These are phyloP conservation scores for Neopipo cinnamomea DNA, from an alignment of 2,113 vertebrate species.

Conservation along the genomic window DNA sequence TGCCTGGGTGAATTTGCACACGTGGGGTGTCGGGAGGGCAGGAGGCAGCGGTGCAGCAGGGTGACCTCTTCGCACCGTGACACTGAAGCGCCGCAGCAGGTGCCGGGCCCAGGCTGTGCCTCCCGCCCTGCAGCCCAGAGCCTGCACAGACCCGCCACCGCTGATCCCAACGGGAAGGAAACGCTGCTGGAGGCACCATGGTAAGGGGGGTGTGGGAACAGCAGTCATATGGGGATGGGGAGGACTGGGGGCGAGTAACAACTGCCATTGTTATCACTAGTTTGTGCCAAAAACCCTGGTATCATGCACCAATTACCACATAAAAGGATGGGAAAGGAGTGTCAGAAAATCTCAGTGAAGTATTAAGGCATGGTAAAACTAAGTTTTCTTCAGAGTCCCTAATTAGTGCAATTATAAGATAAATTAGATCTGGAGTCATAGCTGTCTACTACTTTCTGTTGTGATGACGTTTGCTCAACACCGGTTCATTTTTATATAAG, in stretches of 20 bases:
- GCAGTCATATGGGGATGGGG: accelerated
- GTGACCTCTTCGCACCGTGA: conserved; percentile 39
- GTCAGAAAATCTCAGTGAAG: not conserved
- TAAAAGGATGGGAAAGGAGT: not conserved
- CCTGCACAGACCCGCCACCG: not conserved
- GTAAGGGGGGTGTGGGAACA: conserved; percentile 14
- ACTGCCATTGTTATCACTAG: not conserved
- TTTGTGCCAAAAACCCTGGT: not conserved
- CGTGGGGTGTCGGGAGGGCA: not conserved
- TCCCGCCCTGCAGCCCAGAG: not conserved
- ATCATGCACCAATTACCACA: accelerated
- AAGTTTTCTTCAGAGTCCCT: not conserved
- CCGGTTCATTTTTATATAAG: not conserved
- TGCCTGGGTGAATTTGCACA: not conserved
- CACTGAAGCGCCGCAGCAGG: conserved; percentile 55
- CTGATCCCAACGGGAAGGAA: not conserved
- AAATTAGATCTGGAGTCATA: not conserved
- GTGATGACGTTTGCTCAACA: not conserved
- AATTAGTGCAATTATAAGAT: not conserved
- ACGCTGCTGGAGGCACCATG: conserved; percentile 7
- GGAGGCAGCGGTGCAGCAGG: not conserved
- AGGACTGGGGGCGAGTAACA: accelerated
- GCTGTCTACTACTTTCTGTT: not conserved
- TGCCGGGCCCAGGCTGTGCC: conserved; percentile 13
- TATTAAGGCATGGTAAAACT: not conserved